Base-by-base conservation (phyloP, 2,888 invertebrate species). In the Nemurella pictetii region DNA sequence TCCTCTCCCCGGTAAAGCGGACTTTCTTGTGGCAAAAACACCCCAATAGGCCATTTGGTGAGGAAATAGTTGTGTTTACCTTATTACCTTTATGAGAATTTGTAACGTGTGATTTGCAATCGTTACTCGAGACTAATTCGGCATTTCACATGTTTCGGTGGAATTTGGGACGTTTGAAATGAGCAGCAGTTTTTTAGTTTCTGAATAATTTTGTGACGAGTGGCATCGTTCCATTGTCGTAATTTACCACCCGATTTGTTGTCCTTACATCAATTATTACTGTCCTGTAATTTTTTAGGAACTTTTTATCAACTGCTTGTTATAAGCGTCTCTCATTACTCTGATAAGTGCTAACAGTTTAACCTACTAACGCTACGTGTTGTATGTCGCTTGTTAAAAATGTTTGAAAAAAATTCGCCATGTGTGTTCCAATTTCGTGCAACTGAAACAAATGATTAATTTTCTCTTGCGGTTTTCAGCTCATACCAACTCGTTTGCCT, bases 1-100 rank as follows among this genome's bases (percentile, higher is more conserved):
- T 95, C 92, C 94, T 97, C 91, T 97, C 96, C 90, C 97, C 97
- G 87, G 94, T 97, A 91, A 97, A 96, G 93, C 95, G 96, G 92
- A 95, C 95, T 91, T 97, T 95, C 93, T 93, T 97, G 89, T 97
- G 97, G 97, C 94, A 95, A 91, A 95, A 95, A 92, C 97, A 97
- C 92, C 97, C 97, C 90, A 93, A 95, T 91, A 95, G 97, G 92
- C 96, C 96, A 90, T 94, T 96, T 92, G 96, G 96, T 97, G 94
- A 94, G 96, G n/a, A 80, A 29, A 80, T 29, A 80, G n/a, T 32
- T 80, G n/a, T 29, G n/a, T 80, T 80, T 30, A 26, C 29, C 30
- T 80, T 20, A n/a, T 30, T 80, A 15, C 28, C 80, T 80, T n/a
- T 20, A 29, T 20, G 28, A 2, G 26, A 29, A 30, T 4, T 26